Evolutionary conservation across 2,888 invertebrate species (phyloP).

Genomic region (Hirtodrosophila trivittata): DNA sequence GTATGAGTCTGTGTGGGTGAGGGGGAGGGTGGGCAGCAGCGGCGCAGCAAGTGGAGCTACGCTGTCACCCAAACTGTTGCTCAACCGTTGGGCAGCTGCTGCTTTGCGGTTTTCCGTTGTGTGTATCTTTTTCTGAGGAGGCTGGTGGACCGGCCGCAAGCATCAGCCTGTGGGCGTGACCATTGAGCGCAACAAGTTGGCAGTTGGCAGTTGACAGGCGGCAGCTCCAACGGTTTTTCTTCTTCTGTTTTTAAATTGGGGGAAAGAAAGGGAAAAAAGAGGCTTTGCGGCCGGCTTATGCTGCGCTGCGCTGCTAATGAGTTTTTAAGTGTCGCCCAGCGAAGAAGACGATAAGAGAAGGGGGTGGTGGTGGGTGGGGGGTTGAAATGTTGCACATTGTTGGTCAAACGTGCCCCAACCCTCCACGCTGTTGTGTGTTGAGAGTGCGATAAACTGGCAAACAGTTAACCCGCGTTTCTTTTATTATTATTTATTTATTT

Average conservation of each 20-base stretch:
- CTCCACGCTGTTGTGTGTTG: slow-evolving; percentile 9
- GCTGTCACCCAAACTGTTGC: slow-evolving; percentile 22
- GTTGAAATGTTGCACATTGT: slow-evolving; percentile 23
- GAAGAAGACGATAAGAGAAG: not conserved
- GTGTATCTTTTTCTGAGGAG: slow-evolving; percentile 4
- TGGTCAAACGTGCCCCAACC: slow-evolving; percentile 13
- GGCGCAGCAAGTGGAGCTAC: not conserved
- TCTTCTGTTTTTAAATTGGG: not conserved
- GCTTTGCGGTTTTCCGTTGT: slow-evolving; percentile 28
- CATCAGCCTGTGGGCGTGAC: slow-evolving; percentile 39
- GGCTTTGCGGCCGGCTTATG: slow-evolving; percentile 8
- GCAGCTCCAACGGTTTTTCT: slow-evolving; percentile 5
- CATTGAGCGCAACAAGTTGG: slow-evolving; percentile 52
- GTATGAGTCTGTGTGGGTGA: not conserved
- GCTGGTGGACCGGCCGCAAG: not conserved
- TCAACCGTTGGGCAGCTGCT: slow-evolving; percentile 50
- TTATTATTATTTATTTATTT: slow-evolving; percentile 31
- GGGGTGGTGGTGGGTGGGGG: not conserved
- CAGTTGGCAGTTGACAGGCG: slow-evolving; percentile 25
- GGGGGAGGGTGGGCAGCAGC: not conserved
- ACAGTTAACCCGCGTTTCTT: slow-evolving; percentile 27
- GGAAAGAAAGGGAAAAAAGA: not conserved
- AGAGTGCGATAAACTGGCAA: slow-evolving; percentile 40
- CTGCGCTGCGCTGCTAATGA: slow-evolving; percentile 39
- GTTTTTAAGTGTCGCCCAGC: slow-evolving; percentile 47